Conservation (phyloP, 1,140 invertebrate genomes). For the Asobara japonica region DNA sequence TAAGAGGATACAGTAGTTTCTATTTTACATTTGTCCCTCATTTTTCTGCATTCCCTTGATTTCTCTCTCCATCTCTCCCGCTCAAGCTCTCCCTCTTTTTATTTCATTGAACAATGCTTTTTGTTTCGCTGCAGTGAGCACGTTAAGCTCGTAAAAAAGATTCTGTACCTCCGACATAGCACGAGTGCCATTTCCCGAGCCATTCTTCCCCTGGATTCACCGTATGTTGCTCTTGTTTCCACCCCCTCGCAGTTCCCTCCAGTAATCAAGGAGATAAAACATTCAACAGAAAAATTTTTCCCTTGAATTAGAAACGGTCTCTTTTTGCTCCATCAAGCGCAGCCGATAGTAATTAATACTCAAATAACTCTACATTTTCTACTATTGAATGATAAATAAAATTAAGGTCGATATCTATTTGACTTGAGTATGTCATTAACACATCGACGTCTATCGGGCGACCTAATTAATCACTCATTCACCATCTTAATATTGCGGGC, state of each 20-base stretch:
- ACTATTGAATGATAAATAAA: conserved; percentile 8
- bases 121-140: conserved; percentile 12
- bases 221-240: neutral
- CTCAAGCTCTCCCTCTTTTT: neutral
- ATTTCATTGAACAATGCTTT: conserved; percentile 24
- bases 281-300: no score
- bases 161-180: neutral
- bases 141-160: conserved; percentile 16
- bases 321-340: no score
- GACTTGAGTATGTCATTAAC: neutral
- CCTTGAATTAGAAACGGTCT: no score
- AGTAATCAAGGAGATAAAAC: no score
- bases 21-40: neutral
- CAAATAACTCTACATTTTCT: conserved; percentile 7
- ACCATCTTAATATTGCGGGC: neutral
- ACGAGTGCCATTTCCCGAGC: neutral
- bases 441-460: neutral
- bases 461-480: neutral
- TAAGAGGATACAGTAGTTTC: no score
- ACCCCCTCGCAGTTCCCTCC: no score
- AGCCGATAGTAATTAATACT: no score
- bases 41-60: neutral
- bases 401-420: no score
- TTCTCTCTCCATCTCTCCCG: neutral
- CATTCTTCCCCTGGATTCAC: neutral